Base-by-base conservation (phyloP, 2,888 invertebrate genomes). In the Ametastegia equiseti region DNA sequence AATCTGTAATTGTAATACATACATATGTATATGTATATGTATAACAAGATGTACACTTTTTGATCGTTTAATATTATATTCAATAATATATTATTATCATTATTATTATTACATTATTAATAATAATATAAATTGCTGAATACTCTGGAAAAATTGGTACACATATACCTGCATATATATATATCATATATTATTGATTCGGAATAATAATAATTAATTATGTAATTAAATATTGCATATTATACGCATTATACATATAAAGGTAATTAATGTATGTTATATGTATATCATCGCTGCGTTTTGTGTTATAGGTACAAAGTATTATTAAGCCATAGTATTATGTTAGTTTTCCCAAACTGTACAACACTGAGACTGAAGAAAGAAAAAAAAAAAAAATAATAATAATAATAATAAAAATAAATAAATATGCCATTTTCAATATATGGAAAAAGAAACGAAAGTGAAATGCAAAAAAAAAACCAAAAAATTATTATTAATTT, bases 321-420 rank as follows among this genome's bases (percentile, higher is more conserved):
- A 78, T 78, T 60, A 78, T 78, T n/a, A 60, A 63, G 73, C 57
- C 39, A 57, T 78, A 78, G 60, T 78, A 78, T 39, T 75, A 75
- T 23, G 54, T 75, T 78, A 78, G 63, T 78, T 57, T 78, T 78
- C 27, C 78, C 78, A 60, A 78, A 78, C 78, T 78, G 78, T 78
- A 78, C 60, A 78, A 78, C 78, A 78, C 78, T 63, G 78, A 78
- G 78, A 78, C 78, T 78, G 78, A 78, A 42, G n/a, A 36, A 36
- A 33, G 36, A 73, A 47, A 33, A 54, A 27, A 69, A 69, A 69
- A 54, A 73, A 47, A 33, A 54, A 27, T 45, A 69, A 69, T 23
- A 60, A 60, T 60, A 60, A 27, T 60, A 60, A 47, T 47, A 42
- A 42, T 42, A 42, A 42, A 42, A 9, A 42, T 23, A 67, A 67